phyloP scores from a whole-genome alignment of 2,888 invertebrate genomes.

The Litoditis marina region DNA sequence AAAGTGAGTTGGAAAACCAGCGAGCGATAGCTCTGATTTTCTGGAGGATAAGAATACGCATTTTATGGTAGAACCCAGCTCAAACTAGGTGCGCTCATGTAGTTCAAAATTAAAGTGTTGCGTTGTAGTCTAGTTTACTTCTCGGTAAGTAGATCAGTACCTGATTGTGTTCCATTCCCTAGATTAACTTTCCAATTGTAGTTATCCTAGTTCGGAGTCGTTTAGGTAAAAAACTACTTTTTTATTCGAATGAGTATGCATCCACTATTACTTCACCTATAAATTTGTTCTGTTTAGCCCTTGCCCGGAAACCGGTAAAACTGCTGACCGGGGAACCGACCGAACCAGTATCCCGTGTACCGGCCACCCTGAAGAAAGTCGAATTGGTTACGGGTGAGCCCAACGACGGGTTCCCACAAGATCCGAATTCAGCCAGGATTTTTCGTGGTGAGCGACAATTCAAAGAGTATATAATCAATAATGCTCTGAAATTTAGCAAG shows the following conservation, averaged over 20 bases:
- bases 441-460: not conserved
- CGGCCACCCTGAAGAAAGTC: conserved; percentile 13
- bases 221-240: too few relatives aligned
- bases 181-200: too few relatives aligned
- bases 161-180: too few relatives aligned
- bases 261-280: too few relatives aligned
- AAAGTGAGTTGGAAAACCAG: conserved; percentile 1
- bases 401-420: conserved; percentile 32
- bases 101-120: too few relatives aligned
- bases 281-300: too few relatives aligned
- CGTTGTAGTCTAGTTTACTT: too few relatives aligned
- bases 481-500: too few relatives aligned
- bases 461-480: not conserved
- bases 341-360: conserved; percentile 2
- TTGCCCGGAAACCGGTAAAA: conserved; percentile 7
- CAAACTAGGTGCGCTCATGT: not conserved
- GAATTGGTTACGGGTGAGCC: conserved; percentile 24
- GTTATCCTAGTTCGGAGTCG: too few relatives aligned
- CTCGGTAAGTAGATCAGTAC: too few relatives aligned
- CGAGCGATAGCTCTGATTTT: not conserved
- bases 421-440: not conserved
- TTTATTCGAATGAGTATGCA: too few relatives aligned
- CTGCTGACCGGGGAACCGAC: conserved; percentile 4
- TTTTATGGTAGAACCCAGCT: not conserved
- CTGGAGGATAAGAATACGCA: not conserved